phyloP scores from a whole-genome alignment of 1,140 invertebrate species.

The Streblospio benedicti region DNA sequence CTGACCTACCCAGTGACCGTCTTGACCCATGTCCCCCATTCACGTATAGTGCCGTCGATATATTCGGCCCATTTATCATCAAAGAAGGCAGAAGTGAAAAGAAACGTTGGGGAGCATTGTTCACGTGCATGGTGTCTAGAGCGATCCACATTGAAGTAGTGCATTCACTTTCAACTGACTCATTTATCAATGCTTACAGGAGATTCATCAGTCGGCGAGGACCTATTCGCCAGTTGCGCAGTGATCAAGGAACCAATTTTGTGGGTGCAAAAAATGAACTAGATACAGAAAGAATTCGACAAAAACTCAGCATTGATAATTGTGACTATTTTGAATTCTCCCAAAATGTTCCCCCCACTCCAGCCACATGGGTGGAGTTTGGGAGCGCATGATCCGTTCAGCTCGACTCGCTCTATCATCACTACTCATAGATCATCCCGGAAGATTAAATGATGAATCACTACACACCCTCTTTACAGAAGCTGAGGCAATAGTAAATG shows the following conservation, averaged over 20 bases:
- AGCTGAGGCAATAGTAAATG: too few relatives aligned
- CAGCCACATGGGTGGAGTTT: too few relatives aligned
- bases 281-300: background rate
- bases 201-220: background rate
- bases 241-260: background rate
- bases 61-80: constrained; percentile 24
- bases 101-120: constrained; percentile 18
- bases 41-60: constrained; percentile 21
- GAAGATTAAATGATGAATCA: too few relatives aligned
- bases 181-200: background rate
- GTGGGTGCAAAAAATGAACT: background rate
- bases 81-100: constrained; percentile 6
- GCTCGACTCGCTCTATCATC: too few relatives aligned
- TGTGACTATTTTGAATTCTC: too few relatives aligned
- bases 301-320: background rate
- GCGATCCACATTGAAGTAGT: constrained; percentile 20
- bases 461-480: too few relatives aligned
- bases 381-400: too few relatives aligned
- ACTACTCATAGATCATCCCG: too few relatives aligned
- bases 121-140: constrained; percentile 16
- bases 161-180: background rate
- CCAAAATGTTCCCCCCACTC: too few relatives aligned
- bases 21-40: constrained; percentile 18
- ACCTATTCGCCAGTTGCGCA: background rate
- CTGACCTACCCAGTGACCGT: constrained; percentile 2